These are phyloP conservation scores for Pluvialis apricaria DNA, from an alignment of 2,113 vertebrate species.

Conservation along the genomic window DNA sequence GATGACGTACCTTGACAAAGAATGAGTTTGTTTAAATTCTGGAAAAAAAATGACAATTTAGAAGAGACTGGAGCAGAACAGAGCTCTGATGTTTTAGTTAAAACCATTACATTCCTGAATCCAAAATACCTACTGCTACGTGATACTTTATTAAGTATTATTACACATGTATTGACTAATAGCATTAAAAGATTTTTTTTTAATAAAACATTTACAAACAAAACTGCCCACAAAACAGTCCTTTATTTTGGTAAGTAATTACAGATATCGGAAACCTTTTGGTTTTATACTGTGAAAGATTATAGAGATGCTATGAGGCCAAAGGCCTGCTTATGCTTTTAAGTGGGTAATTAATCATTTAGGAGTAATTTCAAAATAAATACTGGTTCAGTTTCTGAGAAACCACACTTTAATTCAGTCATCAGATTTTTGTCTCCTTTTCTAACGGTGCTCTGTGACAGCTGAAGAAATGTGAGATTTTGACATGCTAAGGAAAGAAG, in stretches of 20 bases:
- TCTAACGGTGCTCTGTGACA: background rate
- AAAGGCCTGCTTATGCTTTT: background rate
- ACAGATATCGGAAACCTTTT: background rate
- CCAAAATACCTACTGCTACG: conserved; percentile 35
- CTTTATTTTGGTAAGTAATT: conserved; percentile 32
- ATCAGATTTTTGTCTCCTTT: background rate
- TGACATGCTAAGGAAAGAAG: background rate
- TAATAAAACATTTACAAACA: conserved; percentile 73
- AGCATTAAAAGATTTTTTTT: conserved; percentile 66
- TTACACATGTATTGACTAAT: conserved; percentile 68
- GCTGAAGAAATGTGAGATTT: background rate
- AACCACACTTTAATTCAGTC: background rate
- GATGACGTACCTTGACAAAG: conserved; percentile 35
- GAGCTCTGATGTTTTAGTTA: conserved; percentile 29
- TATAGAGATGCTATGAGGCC: background rate
- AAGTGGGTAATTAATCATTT: background rate
- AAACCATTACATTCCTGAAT: conserved; percentile 56
- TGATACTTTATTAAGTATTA: conserved; percentile 72
- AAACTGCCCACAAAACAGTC: background rate
- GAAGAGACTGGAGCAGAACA: conserved; percentile 32
- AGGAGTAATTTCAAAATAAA: background rate
- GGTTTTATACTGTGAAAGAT: background rate
- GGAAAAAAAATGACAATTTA: conserved; percentile 15
- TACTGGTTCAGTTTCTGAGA: background rate
- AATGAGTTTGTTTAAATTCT: conserved; percentile 62